These are phyloP conservation scores for Carpatolechia fugitivella DNA, from an alignment of 2,888 invertebrate species.

Conservation along the genomic window DNA sequence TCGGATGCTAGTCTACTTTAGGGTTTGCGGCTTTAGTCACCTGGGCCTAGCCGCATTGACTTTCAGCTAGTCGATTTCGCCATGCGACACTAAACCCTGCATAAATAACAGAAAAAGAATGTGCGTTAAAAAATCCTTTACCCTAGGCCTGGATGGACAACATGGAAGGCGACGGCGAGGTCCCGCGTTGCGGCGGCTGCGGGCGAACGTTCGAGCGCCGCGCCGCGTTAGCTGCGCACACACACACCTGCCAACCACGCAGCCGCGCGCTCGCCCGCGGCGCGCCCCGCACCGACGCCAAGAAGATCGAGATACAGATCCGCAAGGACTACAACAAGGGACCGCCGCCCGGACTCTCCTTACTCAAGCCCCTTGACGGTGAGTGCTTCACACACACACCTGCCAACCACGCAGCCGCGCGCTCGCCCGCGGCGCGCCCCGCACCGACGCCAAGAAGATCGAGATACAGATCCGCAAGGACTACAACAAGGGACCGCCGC, in stretches of 20 bases:
- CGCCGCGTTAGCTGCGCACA: slow-evolving; percentile 85
- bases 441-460: slow-evolving; percentile 50
- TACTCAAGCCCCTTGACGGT: background rate
- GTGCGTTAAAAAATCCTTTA: too few species aligned
- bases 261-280: slow-evolving; percentile 52
- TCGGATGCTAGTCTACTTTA: too few species aligned
- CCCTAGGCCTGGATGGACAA: slow-evolving; percentile 81
- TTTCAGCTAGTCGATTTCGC: too few species aligned
- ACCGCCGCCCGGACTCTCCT: slow-evolving; percentile 29
- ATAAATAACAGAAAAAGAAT: too few species aligned
- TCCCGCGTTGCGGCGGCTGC: slow-evolving; percentile 83
- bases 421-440: slow-evolving; percentile 45
- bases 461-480: slow-evolving; percentile 72
- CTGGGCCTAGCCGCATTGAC: too few species aligned
- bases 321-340: slow-evolving; percentile 68
- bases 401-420: slow-evolving; percentile 78
- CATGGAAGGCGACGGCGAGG: slow-evolving; percentile 80
- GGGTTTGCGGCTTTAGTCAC: too few species aligned
- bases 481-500: slow-evolving; percentile 57
- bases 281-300: slow-evolving; percentile 41
- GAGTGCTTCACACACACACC: slow-evolving; percentile 77
- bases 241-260: slow-evolving; percentile 82
- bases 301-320: slow-evolving; percentile 67
- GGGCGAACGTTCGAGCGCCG: slow-evolving; percentile 85
- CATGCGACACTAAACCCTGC: too few species aligned